Evolutionary conservation across 1,140 invertebrate genomes (phyloP), one percentile per base, ranked within the genome.

Genomic region (Drosophila guanche): DNA sequence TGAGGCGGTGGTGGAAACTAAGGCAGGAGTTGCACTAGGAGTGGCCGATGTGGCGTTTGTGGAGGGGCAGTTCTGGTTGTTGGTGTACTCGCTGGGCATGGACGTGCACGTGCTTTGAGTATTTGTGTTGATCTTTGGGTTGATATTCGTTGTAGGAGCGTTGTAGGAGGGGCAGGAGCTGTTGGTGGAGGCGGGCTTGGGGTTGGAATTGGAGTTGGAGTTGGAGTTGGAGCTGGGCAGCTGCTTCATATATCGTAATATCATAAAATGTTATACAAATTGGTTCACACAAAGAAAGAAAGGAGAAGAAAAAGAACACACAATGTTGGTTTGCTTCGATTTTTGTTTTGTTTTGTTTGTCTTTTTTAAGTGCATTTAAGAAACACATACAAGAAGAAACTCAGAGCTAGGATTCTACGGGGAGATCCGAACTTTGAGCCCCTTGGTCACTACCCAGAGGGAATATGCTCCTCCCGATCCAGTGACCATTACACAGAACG

Each of bases 301-400:
- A 84, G 66, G 79, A 88, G 69, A 89, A 86, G 83, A 86, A 79
- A 86, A 88, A 84, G 60, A 85, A 83, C 65, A 78, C 62, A 83
- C 46, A 74, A 72, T 72, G 61, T 85, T 76, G 71, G 72, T 76
- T 66, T 75, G 72, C 70, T 66, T 74, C 40, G 66, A 79, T 80
- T 7, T 68, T 47, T 27, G 41, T 16, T 66, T 66, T 22, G 27
- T 23, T 51, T 40, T 37, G 66, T 79, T 80, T 5, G 55, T 41
- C 22, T 42, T n/a, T 67, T 67, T 22, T 25, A 25, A 25, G 66
- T 69, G 66, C 63, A 27, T 47, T 5, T 48, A 68, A 68, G 29
- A 40, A 48, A 68, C 37, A 69, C 63, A 56, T 37, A 29, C 40
- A 33, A 29, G 22, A 6, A 23, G 27, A 45, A 27, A 4, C 4